These are phyloP conservation scores for Drosophila infuscata DNA, from an alignment of 2,888 invertebrate species.

Conservation along the genomic window DNA sequence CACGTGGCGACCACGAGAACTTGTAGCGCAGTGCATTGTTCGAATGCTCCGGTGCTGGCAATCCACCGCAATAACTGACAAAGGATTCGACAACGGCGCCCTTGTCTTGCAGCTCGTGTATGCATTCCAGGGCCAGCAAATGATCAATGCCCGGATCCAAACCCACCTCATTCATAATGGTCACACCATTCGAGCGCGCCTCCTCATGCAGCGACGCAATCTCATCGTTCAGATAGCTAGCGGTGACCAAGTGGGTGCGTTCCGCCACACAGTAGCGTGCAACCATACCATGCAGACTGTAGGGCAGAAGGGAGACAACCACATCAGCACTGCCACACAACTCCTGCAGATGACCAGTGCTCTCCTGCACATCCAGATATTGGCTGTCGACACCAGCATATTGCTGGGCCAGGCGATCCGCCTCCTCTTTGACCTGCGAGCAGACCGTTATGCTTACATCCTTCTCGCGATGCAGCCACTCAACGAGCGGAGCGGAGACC, in stretches of 20 bases:
- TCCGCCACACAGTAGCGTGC: constrained; percentile 95
- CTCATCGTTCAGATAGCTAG: constrained; percentile 95
- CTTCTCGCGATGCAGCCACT: constrained; percentile 94
- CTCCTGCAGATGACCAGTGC: constrained; percentile 88
- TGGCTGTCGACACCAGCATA: constrained; percentile 92
- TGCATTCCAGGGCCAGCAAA: constrained; percentile 97
- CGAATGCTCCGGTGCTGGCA: constrained; percentile 98
- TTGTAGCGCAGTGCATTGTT: constrained; percentile 95
- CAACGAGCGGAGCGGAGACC: constrained; percentile 97
- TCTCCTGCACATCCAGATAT: constrained; percentile 93
- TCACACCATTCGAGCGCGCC: constrained; percentile 95
- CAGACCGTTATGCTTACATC: constrained; percentile 94
- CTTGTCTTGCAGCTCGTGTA: constrained; percentile 94
- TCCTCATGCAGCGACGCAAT: constrained; percentile 93
- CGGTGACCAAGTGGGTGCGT: constrained; percentile 97
- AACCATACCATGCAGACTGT: constrained; percentile 93
- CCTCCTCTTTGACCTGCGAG: constrained; percentile 94
- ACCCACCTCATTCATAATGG: constrained; percentile 98
- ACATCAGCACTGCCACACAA: constrained; percentile 91
- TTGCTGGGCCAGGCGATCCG: constrained; percentile 91
- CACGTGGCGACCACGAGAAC: constrained; percentile 98
- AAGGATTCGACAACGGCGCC: constrained; percentile 98
- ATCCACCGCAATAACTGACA: constrained; percentile 97
- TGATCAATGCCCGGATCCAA: constrained; percentile 99
- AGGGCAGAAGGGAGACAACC: constrained; percentile 95